These are phyloP conservation scores for Melipona bicolor DNA, from an alignment of 2,888 invertebrate genomes.

Conservation along the genomic window DNA sequence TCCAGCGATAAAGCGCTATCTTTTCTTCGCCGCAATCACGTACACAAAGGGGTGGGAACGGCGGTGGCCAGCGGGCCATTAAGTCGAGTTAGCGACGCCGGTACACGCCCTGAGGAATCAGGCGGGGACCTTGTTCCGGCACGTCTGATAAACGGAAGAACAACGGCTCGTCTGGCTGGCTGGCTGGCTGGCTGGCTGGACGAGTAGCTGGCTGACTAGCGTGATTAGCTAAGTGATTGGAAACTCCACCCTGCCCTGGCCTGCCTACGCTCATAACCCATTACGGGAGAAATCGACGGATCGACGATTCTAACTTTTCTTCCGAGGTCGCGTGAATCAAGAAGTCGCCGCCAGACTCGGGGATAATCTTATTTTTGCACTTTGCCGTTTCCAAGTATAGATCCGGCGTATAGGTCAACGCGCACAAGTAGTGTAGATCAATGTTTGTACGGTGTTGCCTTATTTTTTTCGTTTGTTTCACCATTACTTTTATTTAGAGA, in stretches of 20 bases:
- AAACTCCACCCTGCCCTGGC: constrained; percentile 72
- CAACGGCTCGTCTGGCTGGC: constrained; percentile 63
- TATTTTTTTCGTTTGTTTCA: no score
- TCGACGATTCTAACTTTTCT: background rate
- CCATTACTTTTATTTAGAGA: background rate
- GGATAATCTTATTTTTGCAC: constrained; percentile 38
- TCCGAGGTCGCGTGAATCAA: constrained; percentile 22
- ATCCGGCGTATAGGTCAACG: no score
- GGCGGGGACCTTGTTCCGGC: constrained; percentile 62
- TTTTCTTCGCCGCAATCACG: constrained; percentile 28
- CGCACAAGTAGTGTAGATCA: background rate
- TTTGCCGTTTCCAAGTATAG: background rate
- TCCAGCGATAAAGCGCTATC: constrained; percentile 15
- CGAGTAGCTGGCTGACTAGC: constrained; percentile 73
- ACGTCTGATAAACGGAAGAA: constrained; percentile 67
- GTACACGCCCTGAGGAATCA: constrained; percentile 70
- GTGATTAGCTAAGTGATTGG: constrained; percentile 81
- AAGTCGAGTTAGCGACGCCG: constrained; percentile 65
- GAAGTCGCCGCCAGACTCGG: constrained; percentile 14
- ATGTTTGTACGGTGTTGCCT: background rate
- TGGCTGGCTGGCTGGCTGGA: constrained; percentile 58
- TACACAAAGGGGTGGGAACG: constrained; percentile 35
- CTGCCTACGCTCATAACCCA: constrained; percentile 60
- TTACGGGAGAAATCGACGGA: constrained; percentile 45
- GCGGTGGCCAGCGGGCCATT: constrained; percentile 53